Evolutionary conservation across 2,797 vertebrate genomes (phyloP).

Genomic region (Clarias fuscus): DNA sequence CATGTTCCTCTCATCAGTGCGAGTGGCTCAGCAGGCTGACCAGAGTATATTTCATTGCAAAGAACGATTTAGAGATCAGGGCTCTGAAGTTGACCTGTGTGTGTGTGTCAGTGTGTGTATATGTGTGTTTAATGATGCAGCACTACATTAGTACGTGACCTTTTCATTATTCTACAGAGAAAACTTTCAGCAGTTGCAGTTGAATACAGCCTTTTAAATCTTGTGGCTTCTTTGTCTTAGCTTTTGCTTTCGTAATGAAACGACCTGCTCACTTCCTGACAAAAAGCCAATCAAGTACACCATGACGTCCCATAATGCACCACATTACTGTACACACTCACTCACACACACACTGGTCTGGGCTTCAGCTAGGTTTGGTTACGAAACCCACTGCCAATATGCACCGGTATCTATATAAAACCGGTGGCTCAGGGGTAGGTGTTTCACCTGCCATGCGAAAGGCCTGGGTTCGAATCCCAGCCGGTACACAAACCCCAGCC

Average conservation of each 20-base stretch:
- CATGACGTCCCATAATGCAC: not conserved
- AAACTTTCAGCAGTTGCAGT: not conserved
- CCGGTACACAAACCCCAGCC: too few relatives aligned
- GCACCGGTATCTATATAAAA: too few relatives aligned
- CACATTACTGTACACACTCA: not conserved
- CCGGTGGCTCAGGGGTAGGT: too few relatives aligned
- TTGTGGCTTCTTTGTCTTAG: conserved; percentile 4
- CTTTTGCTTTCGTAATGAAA: not conserved
- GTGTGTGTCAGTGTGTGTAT: not conserved
- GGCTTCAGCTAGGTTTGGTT: not conserved
- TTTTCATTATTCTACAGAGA: not conserved
- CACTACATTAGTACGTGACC: not conserved
- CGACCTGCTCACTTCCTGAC: not conserved
- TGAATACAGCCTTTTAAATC: not conserved
- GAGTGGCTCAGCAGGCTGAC: conserved; percentile 28
- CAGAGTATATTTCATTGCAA: conserved; percentile 29
- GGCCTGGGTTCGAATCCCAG: too few relatives aligned
- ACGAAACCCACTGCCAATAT: too few relatives aligned
- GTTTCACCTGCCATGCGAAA: too few relatives aligned
- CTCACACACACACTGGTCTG: not conserved
- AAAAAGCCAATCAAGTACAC: not conserved
- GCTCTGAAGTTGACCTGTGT: not conserved
- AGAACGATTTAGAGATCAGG: conserved; percentile 6
- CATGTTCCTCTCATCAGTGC: conserved; percentile 42
- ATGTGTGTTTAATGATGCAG: conserved; percentile 2